Percentiles rank a stretch among this genome's conserved stretches.
These are phyloP conservation scores for Drosophila prostipennis DNA, from an alignment of 2,888 invertebrate species.

Conservation along the genomic window DNA sequence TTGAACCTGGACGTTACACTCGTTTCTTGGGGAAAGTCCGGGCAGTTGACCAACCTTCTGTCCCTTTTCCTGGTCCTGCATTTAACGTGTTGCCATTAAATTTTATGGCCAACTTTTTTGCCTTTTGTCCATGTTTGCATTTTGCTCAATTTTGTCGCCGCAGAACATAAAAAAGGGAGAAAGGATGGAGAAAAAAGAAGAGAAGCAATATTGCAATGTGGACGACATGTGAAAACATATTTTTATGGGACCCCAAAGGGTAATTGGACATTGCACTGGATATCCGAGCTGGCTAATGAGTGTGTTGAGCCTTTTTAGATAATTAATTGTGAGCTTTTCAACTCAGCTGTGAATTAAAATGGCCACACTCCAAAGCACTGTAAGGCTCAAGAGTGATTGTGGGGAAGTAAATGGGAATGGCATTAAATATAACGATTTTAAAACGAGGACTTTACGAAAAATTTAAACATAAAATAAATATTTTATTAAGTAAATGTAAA, in stretches of 20 bases:
- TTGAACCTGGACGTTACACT: slow-evolving; percentile 27
- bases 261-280: slow-evolving; percentile 57
- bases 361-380: background rate
- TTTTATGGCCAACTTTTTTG: slow-evolving; percentile 64
- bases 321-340: slow-evolving; percentile 71
- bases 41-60: slow-evolving; percentile 26
- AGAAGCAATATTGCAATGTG: slow-evolving; percentile 39
- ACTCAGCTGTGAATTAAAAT: slow-evolving; percentile 47
- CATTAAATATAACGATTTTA: no score
- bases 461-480: no score
- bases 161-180: slow-evolving; percentile 39
- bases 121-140: slow-evolving; percentile 46
- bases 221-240: slow-evolving; percentile 64
- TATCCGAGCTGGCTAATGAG: slow-evolving; percentile 58
- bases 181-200: slow-evolving; percentile 6
- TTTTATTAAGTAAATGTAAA: no score
- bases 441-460: no score
- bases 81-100: slow-evolving; percentile 76
- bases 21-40: slow-evolving; percentile 26
- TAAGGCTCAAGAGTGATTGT: background rate
- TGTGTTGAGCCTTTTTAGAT: slow-evolving; percentile 72
- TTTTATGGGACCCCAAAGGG: slow-evolving; percentile 75
- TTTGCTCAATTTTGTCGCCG: slow-evolving; percentile 52
- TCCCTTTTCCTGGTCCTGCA: slow-evolving; percentile 25
- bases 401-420: no score